These are phyloP conservation scores for Plutomurus gul DNA, from an alignment of 1,140 invertebrate species.

Conservation along the genomic window DNA sequence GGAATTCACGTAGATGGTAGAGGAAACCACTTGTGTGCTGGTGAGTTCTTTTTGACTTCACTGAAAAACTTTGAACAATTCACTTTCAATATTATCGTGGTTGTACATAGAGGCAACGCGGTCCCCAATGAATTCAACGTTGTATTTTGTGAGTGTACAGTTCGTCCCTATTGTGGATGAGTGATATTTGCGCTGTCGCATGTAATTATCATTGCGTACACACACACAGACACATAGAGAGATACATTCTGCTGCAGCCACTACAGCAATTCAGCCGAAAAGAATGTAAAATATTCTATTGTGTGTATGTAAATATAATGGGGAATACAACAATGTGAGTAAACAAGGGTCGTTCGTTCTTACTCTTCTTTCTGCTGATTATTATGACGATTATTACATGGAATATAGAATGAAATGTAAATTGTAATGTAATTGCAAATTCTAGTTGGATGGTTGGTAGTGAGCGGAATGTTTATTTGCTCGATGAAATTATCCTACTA, in stretches of 20 bases:
- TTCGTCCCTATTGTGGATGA: background rate
- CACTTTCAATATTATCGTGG: constrained; percentile 17
- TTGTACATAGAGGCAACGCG: no score
- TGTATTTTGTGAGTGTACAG: no score
- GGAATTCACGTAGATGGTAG: background rate
- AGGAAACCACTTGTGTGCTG: constrained; percentile 9
- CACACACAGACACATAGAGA: background rate
- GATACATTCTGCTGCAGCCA: no score
- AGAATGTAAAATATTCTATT: background rate
- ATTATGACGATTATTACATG: constrained; percentile 22
- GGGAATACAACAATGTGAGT: background rate
- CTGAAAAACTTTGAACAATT: constrained; percentile 17
- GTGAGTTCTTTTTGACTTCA: background rate
- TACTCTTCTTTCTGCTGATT: background rate
- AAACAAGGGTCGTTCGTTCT: background rate
- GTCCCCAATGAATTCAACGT: background rate
- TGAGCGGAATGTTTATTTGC: background rate
- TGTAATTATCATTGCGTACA: constrained; percentile 21
- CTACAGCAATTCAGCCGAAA: background rate
- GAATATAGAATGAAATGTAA: constrained; percentile 19
- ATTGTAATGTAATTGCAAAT: constrained; percentile 13
- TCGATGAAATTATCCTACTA: background rate
- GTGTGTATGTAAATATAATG: background rate
- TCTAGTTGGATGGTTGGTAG: background rate
- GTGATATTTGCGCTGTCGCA: constrained; percentile 1